A percentile compares a stretch with the other conserved stretches of the same genome.
phyloP scores from a whole-genome alignment of 2,888 invertebrate species.

The Iphiclides podalirius region DNA sequence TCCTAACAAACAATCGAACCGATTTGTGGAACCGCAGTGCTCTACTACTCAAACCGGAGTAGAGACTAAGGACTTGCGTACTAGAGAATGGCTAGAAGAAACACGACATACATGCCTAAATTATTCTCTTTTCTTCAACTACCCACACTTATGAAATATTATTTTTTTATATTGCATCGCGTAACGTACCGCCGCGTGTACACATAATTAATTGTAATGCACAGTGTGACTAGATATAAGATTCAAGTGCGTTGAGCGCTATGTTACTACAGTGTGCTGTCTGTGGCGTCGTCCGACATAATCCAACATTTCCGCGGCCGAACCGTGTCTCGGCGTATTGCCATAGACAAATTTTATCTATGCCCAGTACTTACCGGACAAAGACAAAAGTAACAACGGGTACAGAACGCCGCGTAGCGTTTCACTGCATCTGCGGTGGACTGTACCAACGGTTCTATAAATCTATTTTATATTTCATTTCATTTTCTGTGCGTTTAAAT shows the following conservation, averaged over 20 bases:
- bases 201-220: slow-evolving; percentile 36
- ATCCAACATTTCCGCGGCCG: not conserved
- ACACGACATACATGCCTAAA: not conserved
- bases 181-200: slow-evolving; percentile 13
- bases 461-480: not conserved
- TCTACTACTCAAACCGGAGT: too few relatives aligned
- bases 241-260: slow-evolving; percentile 38
- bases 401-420: not conserved
- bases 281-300: slow-evolving; percentile 1
- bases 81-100: too few relatives aligned
- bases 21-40: too few relatives aligned
- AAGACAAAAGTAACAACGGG: not conserved
- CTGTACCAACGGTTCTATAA: not conserved
- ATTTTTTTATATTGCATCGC: not conserved
- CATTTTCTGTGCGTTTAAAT: slow-evolving; percentile 3
- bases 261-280: not conserved
- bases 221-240: slow-evolving; percentile 68
- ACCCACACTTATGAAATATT: not conserved
- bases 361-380: too few relatives aligned
- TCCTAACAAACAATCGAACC: too few relatives aligned
- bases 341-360: not conserved
- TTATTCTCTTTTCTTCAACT: not conserved
- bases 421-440: not conserved
- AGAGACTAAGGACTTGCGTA: too few relatives aligned
- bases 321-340: not conserved